Evolutionary conservation across 2,113 vertebrate genomes (phyloP).

Genomic region (Rhipidura dahli): DNA sequence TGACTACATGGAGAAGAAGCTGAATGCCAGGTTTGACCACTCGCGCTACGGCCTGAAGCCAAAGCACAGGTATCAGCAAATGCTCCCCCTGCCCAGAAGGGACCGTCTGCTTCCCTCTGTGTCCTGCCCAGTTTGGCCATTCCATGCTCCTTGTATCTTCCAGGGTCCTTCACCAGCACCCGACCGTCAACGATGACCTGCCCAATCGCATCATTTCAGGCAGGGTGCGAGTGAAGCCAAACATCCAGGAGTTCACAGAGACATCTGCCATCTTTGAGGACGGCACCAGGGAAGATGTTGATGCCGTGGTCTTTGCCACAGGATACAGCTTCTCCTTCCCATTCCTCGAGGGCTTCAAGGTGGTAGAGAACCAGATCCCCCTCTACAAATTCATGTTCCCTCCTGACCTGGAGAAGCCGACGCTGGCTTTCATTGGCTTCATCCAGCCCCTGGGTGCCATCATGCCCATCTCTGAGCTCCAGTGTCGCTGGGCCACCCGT

Average conservation of each 20-base stretch:
- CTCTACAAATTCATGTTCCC: slow-evolving; percentile 85
- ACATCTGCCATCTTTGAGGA: slow-evolving; percentile 84
- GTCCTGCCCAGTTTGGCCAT: background rate
- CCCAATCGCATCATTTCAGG: slow-evolving; percentile 84
- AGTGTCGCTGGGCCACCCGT: slow-evolving; percentile 84
- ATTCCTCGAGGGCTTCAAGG: slow-evolving; percentile 78
- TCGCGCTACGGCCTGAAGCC: slow-evolving; percentile 78
- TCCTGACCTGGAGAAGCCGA: slow-evolving; percentile 76
- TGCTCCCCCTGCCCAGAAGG: background rate
- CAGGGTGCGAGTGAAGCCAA: slow-evolving; percentile 77
- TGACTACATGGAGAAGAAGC: slow-evolving; percentile 57
- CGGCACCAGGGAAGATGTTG: slow-evolving; percentile 78
- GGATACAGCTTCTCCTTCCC: slow-evolving; percentile 82
- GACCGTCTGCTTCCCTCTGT: fast-evolving
- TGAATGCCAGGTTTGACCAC: slow-evolving; percentile 80
- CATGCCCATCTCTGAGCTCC: slow-evolving; percentile 85
- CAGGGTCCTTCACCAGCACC: slow-evolving; percentile 72
- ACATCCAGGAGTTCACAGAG: slow-evolving; percentile 77
- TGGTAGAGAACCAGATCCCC: slow-evolving; percentile 68
- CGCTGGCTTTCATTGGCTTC: slow-evolving; percentile 83
- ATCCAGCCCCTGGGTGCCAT: slow-evolving; percentile 80
- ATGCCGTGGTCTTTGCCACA: slow-evolving; percentile 85
- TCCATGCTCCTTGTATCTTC: background rate
- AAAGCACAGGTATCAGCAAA: slow-evolving; percentile 74
- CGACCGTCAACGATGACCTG: slow-evolving; percentile 82